A percentile compares a stretch with the other conserved stretches of the same genome.
phyloP scores from a whole-genome alignment of 2,113 vertebrate genomes.

The Zosterops lateralis region DNA sequence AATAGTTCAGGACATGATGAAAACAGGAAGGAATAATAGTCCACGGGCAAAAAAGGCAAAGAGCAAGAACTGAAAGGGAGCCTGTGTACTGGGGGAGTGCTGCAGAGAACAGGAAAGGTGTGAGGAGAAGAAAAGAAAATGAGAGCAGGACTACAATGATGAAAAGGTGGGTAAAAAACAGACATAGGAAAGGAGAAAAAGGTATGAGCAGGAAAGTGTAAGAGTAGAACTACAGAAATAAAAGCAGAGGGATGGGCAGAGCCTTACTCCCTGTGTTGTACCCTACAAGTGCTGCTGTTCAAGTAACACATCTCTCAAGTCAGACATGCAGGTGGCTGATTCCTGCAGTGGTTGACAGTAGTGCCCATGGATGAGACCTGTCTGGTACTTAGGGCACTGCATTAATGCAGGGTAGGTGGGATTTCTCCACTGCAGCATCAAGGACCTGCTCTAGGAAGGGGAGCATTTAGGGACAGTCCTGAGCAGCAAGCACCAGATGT shows the following conservation, averaged over 20 bases:
- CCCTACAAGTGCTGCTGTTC: not conserved
- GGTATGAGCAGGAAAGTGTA: not conserved
- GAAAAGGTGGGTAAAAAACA: not conserved
- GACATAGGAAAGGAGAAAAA: not conserved
- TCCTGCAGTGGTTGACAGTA: not conserved
- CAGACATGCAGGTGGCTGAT: accelerated
- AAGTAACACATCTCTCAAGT: not conserved
- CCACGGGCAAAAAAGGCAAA: not conserved
- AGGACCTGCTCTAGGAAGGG: not conserved
- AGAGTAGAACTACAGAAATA: not conserved
- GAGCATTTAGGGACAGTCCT: not conserved
- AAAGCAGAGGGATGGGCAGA: not conserved
- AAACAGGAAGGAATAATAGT: not conserved
- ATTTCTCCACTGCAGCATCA: not conserved
- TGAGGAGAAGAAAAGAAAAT: not conserved
- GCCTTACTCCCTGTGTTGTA: accelerated
- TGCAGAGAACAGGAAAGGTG: not conserved
- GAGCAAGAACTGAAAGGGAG: not conserved
- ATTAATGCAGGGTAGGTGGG: not conserved
- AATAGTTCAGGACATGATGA: not conserved
- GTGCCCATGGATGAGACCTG: accelerated
- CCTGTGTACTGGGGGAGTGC: not conserved
- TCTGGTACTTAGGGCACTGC: not conserved
- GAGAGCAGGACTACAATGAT: not conserved
- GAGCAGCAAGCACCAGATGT: accelerated